phyloP scores from a whole-genome alignment of 2,113 vertebrate genomes.

The Pipra filicauda region DNA sequence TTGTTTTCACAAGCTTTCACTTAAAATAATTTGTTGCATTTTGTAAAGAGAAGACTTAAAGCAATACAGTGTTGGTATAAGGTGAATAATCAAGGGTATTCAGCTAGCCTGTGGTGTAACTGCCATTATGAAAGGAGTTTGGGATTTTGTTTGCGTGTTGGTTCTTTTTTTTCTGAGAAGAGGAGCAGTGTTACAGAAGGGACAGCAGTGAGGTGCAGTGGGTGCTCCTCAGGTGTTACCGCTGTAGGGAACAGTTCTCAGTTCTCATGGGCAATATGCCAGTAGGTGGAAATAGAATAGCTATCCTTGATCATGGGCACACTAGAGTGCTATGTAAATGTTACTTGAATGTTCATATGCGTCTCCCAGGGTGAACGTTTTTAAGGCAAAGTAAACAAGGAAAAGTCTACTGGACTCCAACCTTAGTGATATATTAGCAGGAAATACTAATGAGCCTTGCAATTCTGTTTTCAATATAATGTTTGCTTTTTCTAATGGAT shows the following conservation, averaged over 20 bases:
- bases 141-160: not conserved
- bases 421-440: not conserved
- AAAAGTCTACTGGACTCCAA: not conserved
- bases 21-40: not conserved
- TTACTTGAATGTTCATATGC: not conserved
- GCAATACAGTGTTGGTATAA: not conserved
- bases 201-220: not conserved
- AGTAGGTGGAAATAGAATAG: not conserved
- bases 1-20: not conserved
- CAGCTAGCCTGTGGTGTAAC: not conserved
- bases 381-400: not conserved
- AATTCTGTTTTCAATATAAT: not conserved
- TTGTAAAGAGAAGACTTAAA: not conserved
- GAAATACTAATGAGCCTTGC: not conserved
- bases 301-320: not conserved
- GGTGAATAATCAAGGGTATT: not conserved
- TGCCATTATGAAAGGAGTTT: not conserved
- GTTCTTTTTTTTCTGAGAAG: not conserved
- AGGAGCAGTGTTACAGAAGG: not conserved
- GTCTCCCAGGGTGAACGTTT: not conserved
- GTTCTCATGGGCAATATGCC: rapidly evolving
- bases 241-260: not conserved
- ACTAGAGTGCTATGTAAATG: not conserved
- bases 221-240: not conserved
- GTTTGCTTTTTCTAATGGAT: not conserved